phyloP scores from a whole-genome alignment of 2,113 vertebrate genomes.

The Daubentonia madagascariensis region DNA sequence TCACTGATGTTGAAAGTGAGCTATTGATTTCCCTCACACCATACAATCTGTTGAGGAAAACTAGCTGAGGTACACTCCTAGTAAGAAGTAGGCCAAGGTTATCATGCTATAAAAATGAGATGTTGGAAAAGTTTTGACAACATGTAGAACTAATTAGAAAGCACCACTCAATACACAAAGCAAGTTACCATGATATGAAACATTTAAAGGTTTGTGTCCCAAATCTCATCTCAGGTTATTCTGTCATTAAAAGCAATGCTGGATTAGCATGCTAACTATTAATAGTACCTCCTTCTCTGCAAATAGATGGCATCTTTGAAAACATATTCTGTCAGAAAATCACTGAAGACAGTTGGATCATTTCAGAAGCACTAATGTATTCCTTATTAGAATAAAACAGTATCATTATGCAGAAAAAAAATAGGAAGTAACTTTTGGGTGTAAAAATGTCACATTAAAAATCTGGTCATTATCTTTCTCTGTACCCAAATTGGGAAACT shows the following conservation, averaged over 20 bases:
- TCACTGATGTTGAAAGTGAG: constrained; percentile 86
- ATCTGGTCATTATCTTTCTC: neutral
- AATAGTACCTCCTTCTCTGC: neutral
- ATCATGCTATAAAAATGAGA: constrained; percentile 70
- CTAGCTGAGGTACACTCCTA: constrained; percentile 72
- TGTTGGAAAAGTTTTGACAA: constrained; percentile 64
- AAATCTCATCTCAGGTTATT: neutral
- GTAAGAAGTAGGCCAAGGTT: constrained; percentile 46
- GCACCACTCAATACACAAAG: constrained; percentile 46
- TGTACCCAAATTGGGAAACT: neutral
- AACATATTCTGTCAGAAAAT: neutral
- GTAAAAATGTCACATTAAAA: neutral
- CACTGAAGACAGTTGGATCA: neutral
- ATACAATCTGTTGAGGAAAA: constrained; percentile 79
- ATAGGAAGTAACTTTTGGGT: neutral
- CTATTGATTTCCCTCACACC: constrained; percentile 85
- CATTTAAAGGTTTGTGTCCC: neutral
- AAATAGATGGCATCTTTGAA: neutral
- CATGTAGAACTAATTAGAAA: constrained; percentile 64
- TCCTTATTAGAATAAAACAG: neutral
- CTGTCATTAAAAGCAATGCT: neutral
- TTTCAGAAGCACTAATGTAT: neutral
- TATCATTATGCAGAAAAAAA: neutral
- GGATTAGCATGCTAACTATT: neutral
- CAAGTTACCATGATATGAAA: constrained; percentile 44